Base-by-base conservation (phyloP, 2,113 vertebrate species). In the Potamarius usumacintae region DNA sequence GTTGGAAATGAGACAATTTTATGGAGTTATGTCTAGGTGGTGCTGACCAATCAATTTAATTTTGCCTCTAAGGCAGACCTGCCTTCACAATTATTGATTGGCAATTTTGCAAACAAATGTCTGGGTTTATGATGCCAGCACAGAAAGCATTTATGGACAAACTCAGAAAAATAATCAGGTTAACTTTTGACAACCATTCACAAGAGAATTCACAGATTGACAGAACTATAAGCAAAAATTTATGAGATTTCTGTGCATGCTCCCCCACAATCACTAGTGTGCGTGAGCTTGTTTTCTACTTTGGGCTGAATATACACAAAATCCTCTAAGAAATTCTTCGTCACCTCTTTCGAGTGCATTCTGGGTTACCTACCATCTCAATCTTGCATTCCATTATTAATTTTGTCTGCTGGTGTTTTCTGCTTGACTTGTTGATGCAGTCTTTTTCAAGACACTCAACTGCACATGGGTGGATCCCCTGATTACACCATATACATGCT, bases 1-100 rank as follows among this genome's bases (percentile, higher is more conserved):
- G 25, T 17, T 17, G 50, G 25, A 55, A 79, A 79, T 62, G 30
- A 52, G n/a, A 80, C 6, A 55, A 48, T 10, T 82, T 62, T 82
- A 82, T 82, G 30, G 55, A 77, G 10, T 17, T 80, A 9, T 58
- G 78, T 80, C n/a, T 27, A 80, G n/a, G 18, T 3, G 34, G 30
- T 82, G 57, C 79, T 82, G 57, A 82, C 30, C 57, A 82, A 62
- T 82, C 12, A 79, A 62, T 82, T 80, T 55, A n/a, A 80, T 80
- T 58, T 57, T 10, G n/a, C 78, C 53, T 58, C 78, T 74, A 53
- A 79, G 25, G 76, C 76, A 55, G 76, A 79, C 5, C 52, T 79
- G 76, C 52, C 25, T 58, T 80, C 12, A 80, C 55, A 34, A 9
- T 10, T 80, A 80, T 58, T 58, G 53, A 58, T 11, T 80, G 78